Conservation (phyloP, 2,797 vertebrate genomes). For the Pantherophis vulpinus region DNA sequence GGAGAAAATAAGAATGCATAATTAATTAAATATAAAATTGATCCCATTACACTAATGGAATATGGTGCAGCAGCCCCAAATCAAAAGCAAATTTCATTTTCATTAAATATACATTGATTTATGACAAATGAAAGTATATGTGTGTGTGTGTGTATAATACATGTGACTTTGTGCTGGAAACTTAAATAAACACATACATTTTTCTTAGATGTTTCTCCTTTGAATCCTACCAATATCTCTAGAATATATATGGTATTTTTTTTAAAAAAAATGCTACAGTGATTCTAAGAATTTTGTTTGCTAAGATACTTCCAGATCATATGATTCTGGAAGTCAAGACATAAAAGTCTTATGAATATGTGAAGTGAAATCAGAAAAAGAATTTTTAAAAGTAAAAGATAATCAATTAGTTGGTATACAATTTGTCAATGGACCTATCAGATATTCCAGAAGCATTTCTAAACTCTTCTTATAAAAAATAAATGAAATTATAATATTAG, state of each 20-base stretch:
- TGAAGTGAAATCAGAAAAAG: not conserved
- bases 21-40: constrained; percentile 51
- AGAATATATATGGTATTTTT: not conserved
- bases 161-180: constrained; percentile 13
- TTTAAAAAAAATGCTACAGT: not conserved
- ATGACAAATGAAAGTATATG: constrained; percentile 13
- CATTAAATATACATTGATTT: constrained; percentile 47
- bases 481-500: not conserved
- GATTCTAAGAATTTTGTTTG: not conserved
- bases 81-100: constrained; percentile 52
- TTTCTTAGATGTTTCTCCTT: constrained; percentile 3
- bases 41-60: constrained; percentile 50
- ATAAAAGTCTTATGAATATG: not conserved
- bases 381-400: not conserved
- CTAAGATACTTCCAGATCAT: not conserved
- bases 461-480: not conserved
- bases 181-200: constrained; percentile 4
- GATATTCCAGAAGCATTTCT: not conserved
- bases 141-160: not conserved
- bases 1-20: constrained; percentile 38
- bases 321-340: not conserved
- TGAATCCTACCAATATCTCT: not conserved
- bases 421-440: not conserved
- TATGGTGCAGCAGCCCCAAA: constrained; percentile 41
- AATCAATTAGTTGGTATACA: not conserved